A percentile compares a stretch with the other conserved stretches of the same genome.
These are phyloP conservation scores for Cyprinus carpio DNA, from an alignment of 2,113 vertebrate species.

Conservation along the genomic window DNA sequence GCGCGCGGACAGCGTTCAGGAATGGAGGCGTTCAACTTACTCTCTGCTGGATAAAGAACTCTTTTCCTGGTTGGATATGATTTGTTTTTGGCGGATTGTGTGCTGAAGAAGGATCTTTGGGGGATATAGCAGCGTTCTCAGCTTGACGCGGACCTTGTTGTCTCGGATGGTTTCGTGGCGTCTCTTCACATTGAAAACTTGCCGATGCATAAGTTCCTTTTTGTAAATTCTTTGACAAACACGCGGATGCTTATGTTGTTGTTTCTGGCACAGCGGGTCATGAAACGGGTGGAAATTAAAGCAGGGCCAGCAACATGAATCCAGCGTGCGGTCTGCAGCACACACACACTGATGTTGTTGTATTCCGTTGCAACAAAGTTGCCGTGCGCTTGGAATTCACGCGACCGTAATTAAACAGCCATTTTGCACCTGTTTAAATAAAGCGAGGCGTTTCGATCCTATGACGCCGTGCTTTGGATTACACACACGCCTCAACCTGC, in stretches of 20 bases:
- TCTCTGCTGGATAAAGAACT: conserved; percentile 67
- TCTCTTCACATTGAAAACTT: conserved; percentile 62
- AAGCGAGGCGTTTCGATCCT: conserved; percentile 66
- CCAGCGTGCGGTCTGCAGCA: conserved; percentile 68
- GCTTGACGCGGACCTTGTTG: conserved; percentile 59
- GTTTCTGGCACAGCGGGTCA: conserved; percentile 69
- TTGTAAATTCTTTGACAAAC: conserved; percentile 51
- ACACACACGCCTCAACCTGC: conserved; percentile 57
- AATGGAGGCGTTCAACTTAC: conserved; percentile 74
- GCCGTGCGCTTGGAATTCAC: conserved; percentile 66
- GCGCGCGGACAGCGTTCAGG: conserved; percentile 59
- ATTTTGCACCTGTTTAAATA: conserved; percentile 74
- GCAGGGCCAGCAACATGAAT: conserved; percentile 73
- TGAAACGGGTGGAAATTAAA: conserved; percentile 74
- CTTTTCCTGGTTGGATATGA: conserved; percentile 59
- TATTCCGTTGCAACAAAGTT: conserved; percentile 79
- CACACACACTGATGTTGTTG: conserved; percentile 61
- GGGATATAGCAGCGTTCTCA: conserved; percentile 71
- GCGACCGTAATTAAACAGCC: conserved; percentile 57
- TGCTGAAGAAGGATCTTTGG: conserved; percentile 61
- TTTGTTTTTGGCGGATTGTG: conserved; percentile 68
- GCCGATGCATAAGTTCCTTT: conserved; percentile 56
- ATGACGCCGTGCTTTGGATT: conserved; percentile 64
- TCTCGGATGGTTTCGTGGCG: conserved; percentile 56
- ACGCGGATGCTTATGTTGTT: conserved; percentile 56